Conservation (phyloP, 1,140 invertebrate species). For the Tribolium madens region DNA sequence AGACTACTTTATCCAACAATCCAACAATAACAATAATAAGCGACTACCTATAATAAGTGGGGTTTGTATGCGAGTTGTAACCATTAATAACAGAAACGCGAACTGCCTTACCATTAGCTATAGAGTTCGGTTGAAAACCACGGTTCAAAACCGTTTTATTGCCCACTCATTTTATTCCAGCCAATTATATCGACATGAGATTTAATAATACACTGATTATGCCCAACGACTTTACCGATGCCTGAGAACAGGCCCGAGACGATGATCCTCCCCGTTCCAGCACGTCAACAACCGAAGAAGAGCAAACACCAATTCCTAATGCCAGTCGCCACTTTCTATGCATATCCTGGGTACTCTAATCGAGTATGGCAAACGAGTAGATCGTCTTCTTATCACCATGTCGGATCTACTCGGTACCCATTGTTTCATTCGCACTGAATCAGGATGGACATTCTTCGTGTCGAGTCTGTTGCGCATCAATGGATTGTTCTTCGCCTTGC, state of each 20-base stretch:
- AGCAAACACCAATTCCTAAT: neutral
- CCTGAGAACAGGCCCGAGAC: slow-evolving; percentile 27
- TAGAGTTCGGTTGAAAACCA: slow-evolving; percentile 22
- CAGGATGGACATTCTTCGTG: slow-evolving; percentile 19
- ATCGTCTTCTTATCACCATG: slow-evolving; percentile 3
- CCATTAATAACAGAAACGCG: slow-evolving; percentile 46
- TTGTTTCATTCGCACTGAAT: slow-evolving; percentile 19
- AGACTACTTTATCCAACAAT: slow-evolving; percentile 42
- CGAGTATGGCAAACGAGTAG: slow-evolving; percentile 5
- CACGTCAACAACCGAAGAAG: slow-evolving; percentile 12
- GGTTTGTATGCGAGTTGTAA: slow-evolving; percentile 41
- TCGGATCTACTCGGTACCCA: slow-evolving; percentile 22
- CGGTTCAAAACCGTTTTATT: slow-evolving; percentile 51
- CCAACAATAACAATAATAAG: slow-evolving; percentile 44
- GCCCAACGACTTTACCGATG: slow-evolving; percentile 32
- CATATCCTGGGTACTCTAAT: slow-evolving; percentile 15
- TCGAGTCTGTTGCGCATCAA: neutral
- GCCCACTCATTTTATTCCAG: slow-evolving; percentile 53
- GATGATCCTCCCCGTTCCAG: neutral
- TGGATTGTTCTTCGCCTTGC: neutral
- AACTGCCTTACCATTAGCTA: slow-evolving; percentile 34
- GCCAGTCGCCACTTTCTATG: slow-evolving; percentile 4
- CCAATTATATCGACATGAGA: slow-evolving; percentile 54
- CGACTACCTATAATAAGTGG: slow-evolving; percentile 41
- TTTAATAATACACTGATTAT: slow-evolving; percentile 56